These are phyloP conservation scores for Thamnophis sirtalis DNA, from an alignment of 2,113 vertebrate genomes.

Conservation along the genomic window DNA sequence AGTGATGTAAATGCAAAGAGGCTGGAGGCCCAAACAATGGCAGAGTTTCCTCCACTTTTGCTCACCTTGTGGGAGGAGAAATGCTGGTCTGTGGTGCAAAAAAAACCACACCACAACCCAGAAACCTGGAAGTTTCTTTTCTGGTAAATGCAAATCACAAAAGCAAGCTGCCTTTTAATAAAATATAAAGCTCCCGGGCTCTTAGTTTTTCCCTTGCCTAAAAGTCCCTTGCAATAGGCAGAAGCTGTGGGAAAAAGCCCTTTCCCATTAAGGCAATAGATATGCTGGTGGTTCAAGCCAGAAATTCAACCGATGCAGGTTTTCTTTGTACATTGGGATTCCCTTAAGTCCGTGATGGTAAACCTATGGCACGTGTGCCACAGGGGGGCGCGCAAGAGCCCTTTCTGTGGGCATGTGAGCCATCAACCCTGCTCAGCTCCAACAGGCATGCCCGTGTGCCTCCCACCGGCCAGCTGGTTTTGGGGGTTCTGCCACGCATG, in stretches of 20 bases:
- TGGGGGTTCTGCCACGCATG: too few species aligned
- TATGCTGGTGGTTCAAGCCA: not conserved
- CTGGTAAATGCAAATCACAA: not conserved
- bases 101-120: not conserved
- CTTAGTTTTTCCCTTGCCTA: not conserved
- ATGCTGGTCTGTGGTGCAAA: not conserved
- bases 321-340: not conserved
- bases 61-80: not conserved
- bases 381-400: too few species aligned
- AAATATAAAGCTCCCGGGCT: not conserved
- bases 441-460: too few species aligned
- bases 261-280: not conserved
- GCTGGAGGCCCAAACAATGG: not conserved
- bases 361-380: too few species aligned
- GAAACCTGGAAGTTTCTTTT: not conserved
- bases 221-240: not conserved
- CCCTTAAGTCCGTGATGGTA: not conserved
- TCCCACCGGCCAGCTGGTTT: too few species aligned
- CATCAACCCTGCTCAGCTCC: too few species aligned
- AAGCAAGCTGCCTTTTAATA: not conserved
- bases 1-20: not conserved
- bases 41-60: not conserved
- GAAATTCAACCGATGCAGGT: not conserved
- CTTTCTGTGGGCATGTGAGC: too few species aligned
- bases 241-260: not conserved